Evolutionary conservation across 1,140 invertebrate species (phyloP).

Genomic region (Musca vetustissima): DNA sequence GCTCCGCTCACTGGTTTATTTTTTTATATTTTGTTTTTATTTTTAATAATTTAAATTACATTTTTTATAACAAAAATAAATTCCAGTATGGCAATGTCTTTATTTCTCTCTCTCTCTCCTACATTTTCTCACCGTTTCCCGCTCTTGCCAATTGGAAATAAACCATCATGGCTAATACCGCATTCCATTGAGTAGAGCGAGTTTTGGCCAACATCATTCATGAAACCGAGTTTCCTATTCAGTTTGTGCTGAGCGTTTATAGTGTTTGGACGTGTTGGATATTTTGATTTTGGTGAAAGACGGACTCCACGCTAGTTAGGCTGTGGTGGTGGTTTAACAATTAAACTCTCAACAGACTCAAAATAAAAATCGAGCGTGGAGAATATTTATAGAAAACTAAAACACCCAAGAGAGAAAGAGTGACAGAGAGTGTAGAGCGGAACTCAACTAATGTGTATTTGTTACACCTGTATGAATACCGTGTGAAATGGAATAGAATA

Average conservation of each 20-base stretch:
- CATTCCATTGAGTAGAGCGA: no score
- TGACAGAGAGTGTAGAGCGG: neutral
- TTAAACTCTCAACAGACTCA: neutral
- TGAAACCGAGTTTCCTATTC: constrained; percentile 29
- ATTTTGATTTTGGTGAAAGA: neutral
- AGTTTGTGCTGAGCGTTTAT: constrained; percentile 44
- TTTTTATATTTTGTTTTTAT: no score
- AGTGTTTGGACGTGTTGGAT: constrained; percentile 43
- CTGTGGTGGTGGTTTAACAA: constrained; percentile 1
- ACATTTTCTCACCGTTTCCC: no score
- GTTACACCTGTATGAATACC: constrained; percentile 24
- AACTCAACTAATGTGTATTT: neutral
- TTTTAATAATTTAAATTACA: neutral
- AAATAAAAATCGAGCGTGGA: neutral
- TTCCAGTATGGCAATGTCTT: no score
- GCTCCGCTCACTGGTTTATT: no score
- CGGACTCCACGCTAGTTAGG: neutral
- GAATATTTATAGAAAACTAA: neutral
- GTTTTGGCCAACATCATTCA: no score
- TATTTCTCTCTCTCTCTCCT: no score
- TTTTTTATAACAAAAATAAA: neutral
- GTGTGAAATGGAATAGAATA: neutral
- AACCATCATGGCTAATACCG: neutral
- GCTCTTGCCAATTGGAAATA: constrained; percentile 25
- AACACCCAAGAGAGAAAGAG: neutral